Evolutionary conservation across 1,140 invertebrate genomes (phyloP).

Genomic region (Sitophilus oryzae): DNA sequence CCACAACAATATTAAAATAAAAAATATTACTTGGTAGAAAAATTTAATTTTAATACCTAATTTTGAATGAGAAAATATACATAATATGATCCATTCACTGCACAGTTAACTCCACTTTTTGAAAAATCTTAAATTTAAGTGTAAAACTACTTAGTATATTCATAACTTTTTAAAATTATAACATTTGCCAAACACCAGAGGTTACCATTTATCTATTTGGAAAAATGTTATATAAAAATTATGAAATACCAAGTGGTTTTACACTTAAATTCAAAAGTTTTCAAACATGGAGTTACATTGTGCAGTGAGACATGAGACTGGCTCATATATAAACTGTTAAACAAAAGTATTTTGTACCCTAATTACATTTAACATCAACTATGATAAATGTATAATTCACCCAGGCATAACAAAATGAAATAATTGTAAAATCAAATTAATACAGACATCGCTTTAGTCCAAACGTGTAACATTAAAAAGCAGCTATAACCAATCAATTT

Average conservation of each 20-base stretch:
- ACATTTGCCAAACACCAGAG: no score
- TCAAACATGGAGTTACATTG: not conserved
- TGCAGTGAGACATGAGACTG: not conserved
- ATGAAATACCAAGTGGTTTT: not conserved
- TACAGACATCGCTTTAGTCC: conserved; percentile 33
- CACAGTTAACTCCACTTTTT: no score
- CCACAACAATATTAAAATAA: no score
- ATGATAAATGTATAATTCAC: conserved; percentile 7
- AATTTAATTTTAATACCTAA: no score
- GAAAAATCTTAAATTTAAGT: no score
- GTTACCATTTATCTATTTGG: no score
- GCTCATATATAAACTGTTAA: not conserved
- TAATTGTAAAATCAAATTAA: conserved; percentile 17
- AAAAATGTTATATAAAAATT: no score
- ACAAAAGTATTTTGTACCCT: not conserved
- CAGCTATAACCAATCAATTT: conserved; percentile 5
- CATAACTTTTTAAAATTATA: no score
- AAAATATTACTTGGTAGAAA: no score
- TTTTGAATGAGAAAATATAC: no score
- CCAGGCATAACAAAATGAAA: conserved; percentile 11
- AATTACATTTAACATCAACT: not conserved
- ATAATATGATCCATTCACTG: no score
- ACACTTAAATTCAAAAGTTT: not conserved
- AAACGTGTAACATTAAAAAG: conserved; percentile 9
- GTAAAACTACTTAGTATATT: no score